Percentiles rank a stretch among this genome's conserved stretches.
Conservation (phyloP, 2,113 vertebrate genomes). For the Morone saxatilis region DNA sequence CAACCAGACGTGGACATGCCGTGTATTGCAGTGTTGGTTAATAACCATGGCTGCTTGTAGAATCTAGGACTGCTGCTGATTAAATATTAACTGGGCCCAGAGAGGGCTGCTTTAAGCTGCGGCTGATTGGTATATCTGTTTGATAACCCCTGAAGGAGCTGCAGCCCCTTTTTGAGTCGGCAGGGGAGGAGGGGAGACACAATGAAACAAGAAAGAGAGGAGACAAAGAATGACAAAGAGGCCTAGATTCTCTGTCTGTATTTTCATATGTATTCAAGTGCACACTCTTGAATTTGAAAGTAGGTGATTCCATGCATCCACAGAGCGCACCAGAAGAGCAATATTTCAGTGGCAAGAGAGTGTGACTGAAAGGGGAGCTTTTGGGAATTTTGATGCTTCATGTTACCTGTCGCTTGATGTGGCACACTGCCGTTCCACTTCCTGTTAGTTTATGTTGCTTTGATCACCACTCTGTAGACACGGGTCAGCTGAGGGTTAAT, state of each 20-base stretch:
- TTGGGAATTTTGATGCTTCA: slow-evolving; percentile 62
- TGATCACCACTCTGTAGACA: slow-evolving; percentile 28
- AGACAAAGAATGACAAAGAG: slow-evolving; percentile 57
- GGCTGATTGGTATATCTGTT: slow-evolving; percentile 77
- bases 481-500: slow-evolving; percentile 43
- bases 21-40: slow-evolving; percentile 57
- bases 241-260: slow-evolving; percentile 41
- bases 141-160: slow-evolving; percentile 75
- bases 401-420: slow-evolving; percentile 32
- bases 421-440: not conserved
- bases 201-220: slow-evolving; percentile 47
- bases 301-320: slow-evolving; percentile 20
- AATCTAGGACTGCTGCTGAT: slow-evolving; percentile 82
- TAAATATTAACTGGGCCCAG: slow-evolving; percentile 80
- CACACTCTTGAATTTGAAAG: slow-evolving; percentile 35
- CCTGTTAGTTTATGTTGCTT: slow-evolving; percentile 1
- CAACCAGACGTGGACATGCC: slow-evolving; percentile 21
- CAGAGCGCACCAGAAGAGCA: slow-evolving; percentile 9
- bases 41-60: slow-evolving; percentile 71
- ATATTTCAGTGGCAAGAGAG: slow-evolving; percentile 52
- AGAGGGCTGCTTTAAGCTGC: slow-evolving; percentile 75
- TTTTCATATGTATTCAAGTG: slow-evolving; percentile 36
- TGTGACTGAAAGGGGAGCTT: slow-evolving; percentile 51
- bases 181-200: slow-evolving; percentile 33
- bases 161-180: slow-evolving; percentile 46